Evolutionary conservation across 2,888 invertebrate genomes (phyloP).

Genomic region (Epirrhoe tristata): DNA sequence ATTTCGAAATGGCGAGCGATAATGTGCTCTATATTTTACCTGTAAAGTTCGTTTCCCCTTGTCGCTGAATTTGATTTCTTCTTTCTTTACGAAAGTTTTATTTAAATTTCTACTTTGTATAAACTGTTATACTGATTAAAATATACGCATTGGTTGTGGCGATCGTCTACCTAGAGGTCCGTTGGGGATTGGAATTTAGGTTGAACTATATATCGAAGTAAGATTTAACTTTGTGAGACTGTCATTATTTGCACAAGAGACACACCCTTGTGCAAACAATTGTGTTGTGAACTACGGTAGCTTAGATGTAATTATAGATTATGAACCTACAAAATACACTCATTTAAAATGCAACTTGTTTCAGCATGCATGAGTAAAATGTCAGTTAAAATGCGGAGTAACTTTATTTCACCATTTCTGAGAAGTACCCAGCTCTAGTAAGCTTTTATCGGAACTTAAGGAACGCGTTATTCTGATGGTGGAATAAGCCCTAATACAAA

Average conservation of each 20-base stretch:
- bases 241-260: neutral
- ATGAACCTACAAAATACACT: neutral
- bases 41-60: constrained; percentile 52
- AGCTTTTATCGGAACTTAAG: too few species aligned
- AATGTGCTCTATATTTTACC: constrained; percentile 46
- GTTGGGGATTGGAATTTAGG: constrained; percentile 17
- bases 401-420: too few species aligned
- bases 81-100: constrained; percentile 45
- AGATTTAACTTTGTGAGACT: neutral
- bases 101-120: constrained; percentile 45
- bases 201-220: neutral
- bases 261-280: too few species aligned
- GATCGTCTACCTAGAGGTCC: constrained; percentile 34
- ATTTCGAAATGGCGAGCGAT: constrained; percentile 45
- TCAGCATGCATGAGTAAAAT: too few species aligned
- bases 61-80: constrained; percentile 39
- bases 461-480: too few species aligned
- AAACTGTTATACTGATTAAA: constrained; percentile 46
- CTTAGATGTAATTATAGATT: neutral
- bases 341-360: too few species aligned
- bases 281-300: neutral
- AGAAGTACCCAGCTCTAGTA: too few species aligned
- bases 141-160: constrained; percentile 41
- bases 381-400: too few species aligned
- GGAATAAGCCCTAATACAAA: too few species aligned